phyloP scores from a whole-genome alignment of 2,797 vertebrate genomes.

The Syncerus caffer region DNA sequence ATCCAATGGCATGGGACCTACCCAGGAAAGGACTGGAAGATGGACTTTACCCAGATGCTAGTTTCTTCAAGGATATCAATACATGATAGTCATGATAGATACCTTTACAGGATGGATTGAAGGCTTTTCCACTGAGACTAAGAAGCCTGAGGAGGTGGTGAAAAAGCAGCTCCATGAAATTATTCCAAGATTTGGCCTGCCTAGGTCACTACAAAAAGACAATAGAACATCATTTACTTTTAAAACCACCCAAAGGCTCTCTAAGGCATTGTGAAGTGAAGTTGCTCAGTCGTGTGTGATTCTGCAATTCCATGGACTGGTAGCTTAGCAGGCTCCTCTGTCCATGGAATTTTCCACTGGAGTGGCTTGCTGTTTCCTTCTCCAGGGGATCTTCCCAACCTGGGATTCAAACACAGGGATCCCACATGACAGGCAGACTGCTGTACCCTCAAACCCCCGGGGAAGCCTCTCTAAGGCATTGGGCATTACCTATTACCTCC shows the following conservation, averaged over 20 bases:
- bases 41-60: background rate
- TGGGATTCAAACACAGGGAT: background rate
- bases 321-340: background rate
- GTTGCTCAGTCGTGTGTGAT: background rate
- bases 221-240: background rate
- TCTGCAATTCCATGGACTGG: fast-evolving
- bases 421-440: background rate
- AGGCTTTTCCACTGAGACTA: too few species aligned
- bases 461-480: background rate
- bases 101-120: background rate
- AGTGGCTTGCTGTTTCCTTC: background rate
- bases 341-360: background rate
- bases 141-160: background rate
- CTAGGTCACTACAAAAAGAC: background rate
- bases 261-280: background rate
- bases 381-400: background rate
- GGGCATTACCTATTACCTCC: background rate
- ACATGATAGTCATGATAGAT: background rate
- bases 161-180: background rate
- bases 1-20: background rate
- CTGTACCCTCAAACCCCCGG: fast-evolving
- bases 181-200: background rate
- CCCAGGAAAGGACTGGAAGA: background rate
- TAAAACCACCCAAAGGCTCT: background rate
- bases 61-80: background rate